phyloP scores from a whole-genome alignment of 2,113 vertebrate species.

The Semnopithecus entellus region DNA sequence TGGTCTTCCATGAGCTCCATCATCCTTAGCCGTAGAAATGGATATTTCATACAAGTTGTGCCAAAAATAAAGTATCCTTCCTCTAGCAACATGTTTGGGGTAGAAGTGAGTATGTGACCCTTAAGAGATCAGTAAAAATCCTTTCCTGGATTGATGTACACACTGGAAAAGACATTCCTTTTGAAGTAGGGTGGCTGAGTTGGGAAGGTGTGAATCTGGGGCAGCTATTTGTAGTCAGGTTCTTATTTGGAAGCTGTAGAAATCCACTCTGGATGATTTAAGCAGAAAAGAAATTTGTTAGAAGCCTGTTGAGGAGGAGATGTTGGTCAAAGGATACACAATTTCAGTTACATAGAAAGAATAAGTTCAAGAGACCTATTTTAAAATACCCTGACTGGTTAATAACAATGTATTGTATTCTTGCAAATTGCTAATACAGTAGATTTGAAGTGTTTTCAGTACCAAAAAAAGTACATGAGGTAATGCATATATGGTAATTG shows the following conservation, averaged over 20 bases:
- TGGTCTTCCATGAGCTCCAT: background rate
- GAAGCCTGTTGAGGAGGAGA: background rate
- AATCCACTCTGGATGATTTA: background rate
- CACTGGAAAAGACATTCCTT: background rate
- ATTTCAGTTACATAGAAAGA: background rate
- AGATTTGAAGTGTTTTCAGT: background rate
- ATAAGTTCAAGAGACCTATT: background rate
- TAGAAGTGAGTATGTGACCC: background rate
- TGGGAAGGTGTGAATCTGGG: background rate
- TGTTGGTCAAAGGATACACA: background rate
- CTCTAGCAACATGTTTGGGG: background rate
- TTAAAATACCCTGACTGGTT: background rate
- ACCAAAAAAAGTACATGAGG: background rate
- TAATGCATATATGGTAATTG: background rate
- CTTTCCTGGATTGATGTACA: background rate
- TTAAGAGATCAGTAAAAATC: background rate
- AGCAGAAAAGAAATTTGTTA: background rate
- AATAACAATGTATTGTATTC: background rate
- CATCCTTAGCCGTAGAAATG: background rate
- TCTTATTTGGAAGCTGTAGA: conserved; percentile 16
- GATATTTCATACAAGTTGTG: background rate
- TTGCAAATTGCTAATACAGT: background rate
- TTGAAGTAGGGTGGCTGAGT: background rate
- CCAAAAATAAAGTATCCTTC: background rate
- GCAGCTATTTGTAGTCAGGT: background rate